Evolutionary conservation across 2,113 vertebrate genomes (phyloP).

Genomic region (Crotalus viridis): DNA sequence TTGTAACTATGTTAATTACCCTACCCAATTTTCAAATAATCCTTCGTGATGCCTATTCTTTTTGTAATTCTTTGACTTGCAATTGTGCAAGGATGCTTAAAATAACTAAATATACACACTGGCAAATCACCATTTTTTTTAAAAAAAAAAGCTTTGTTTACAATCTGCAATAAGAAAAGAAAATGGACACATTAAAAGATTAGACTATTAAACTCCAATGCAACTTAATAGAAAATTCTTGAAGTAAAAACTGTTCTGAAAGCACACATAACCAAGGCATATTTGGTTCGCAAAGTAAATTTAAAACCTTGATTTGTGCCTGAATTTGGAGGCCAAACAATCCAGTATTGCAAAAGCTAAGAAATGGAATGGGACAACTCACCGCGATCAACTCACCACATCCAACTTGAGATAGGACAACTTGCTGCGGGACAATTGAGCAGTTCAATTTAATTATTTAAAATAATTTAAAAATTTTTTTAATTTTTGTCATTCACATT

Average conservation of each 20-base stretch:
- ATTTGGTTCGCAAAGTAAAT: not conserved
- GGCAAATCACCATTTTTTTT: not conserved
- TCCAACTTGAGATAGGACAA: no score
- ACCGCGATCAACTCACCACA: no score
- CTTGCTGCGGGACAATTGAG: no score
- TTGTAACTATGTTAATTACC: not conserved
- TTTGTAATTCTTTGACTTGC: not conserved
- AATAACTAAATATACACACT: not conserved
- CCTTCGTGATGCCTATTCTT: not conserved
- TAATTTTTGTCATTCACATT: no score
- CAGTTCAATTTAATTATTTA: no score
- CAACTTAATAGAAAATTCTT: not conserved
- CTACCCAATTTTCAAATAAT: not conserved
- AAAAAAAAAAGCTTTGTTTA: not conserved
- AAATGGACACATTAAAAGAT: not conserved
- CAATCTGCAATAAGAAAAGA: not conserved
- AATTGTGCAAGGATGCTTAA: not conserved
- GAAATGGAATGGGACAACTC: not conserved
- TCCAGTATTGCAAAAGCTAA: not conserved
- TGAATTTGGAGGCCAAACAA: not conserved
- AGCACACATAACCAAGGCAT: not conserved
- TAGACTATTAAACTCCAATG: not conserved
- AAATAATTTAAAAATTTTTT: no score
- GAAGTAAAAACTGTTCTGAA: not conserved
- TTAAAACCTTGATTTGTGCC: not conserved